Base-by-base conservation (phyloP, 2,113 vertebrate species). In the Thamnaconus septentrionalis region DNA sequence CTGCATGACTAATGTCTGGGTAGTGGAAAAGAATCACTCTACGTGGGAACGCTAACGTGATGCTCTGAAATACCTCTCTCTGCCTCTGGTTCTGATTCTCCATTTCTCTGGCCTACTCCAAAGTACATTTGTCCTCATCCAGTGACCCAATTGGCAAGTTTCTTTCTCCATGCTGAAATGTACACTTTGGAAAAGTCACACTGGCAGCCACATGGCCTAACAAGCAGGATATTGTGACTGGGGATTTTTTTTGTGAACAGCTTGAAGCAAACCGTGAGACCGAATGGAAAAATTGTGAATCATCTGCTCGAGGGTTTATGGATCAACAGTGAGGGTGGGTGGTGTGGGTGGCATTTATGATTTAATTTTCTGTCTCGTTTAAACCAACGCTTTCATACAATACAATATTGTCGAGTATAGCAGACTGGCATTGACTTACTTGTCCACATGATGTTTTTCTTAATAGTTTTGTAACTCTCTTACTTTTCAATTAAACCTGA, bases 21-120 rank as follows among this genome's bases (percentile, higher is more conserved):
- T 72, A 64, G 58, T 83, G 89, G 87, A 85, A 90, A 90, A 55
- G 84, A 82, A 51, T 43, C 8, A 70, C 85, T 82, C 67, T 40
- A 54, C 52, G 63, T 67, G 53, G 6, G 65, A 78, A 68, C 68
- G 71, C 73, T 60, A 60, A 79, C 80, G 78, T 63, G 55, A 67
- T 45, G 5, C 39, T 18, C 7, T 12, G 41, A 64, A 69, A 50
- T 73, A 62, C 68, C 42, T 59, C 69, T 41, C 5, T 10, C 50
- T 70, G 18, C 18, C 63, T 69, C 54, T 4, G 11, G 69, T 80
- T 73, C 73, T 43, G 50, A 70, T 44, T 75, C 75, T 62, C 61
- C 51, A 39, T 80, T 72, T 71, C 43, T 75, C 6, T 67, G 61
- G 45, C 59, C 67, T 50, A 39, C 52, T 57, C 47, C 64, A 43